Conservation (phyloP, 2,888 invertebrate species). For the Rutpela maculata region DNA sequence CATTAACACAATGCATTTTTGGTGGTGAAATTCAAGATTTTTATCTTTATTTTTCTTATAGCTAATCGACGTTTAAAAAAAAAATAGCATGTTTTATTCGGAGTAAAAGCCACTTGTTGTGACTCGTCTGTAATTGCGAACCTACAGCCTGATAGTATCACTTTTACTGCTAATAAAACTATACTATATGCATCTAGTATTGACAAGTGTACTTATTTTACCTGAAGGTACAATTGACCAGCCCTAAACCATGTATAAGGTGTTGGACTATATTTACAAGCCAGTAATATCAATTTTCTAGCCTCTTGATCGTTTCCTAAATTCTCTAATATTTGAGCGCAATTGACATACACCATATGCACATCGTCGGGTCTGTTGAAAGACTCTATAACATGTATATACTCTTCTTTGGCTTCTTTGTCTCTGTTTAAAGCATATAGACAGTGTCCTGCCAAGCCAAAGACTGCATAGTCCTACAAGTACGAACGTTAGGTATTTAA, state of each 20-base stretch:
- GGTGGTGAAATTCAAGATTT: too few species aligned
- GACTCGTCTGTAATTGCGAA: too few species aligned
- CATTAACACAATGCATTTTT: too few species aligned
- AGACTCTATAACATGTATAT: slow-evolving; percentile 65
- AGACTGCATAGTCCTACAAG: slow-evolving; percentile 66
- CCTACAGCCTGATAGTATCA: too few species aligned
- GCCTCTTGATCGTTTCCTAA: slow-evolving; percentile 65
- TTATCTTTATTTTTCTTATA: too few species aligned
- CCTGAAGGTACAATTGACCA: slow-evolving; percentile 63
- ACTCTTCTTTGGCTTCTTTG: slow-evolving; percentile 65
- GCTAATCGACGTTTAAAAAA: too few species aligned
- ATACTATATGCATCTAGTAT: too few species aligned
- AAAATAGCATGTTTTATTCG: too few species aligned
- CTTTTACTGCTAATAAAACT: too few species aligned
- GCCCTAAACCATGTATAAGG: slow-evolving; percentile 69
- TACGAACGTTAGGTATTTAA: not conserved
- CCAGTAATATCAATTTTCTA: slow-evolving; percentile 66
- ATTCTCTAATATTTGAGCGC: slow-evolving; percentile 62
- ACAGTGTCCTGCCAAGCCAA: slow-evolving; percentile 67
- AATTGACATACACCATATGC: slow-evolving; percentile 68
- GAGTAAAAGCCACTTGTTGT: too few species aligned
- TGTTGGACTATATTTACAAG: slow-evolving; percentile 69
- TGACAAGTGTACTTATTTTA: too few species aligned
- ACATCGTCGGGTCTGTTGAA: slow-evolving; percentile 67
- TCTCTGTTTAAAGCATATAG: slow-evolving; percentile 60